These are phyloP conservation scores for Raja brachyura DNA, from an alignment of 2,113 vertebrate species.

Conservation along the genomic window DNA sequence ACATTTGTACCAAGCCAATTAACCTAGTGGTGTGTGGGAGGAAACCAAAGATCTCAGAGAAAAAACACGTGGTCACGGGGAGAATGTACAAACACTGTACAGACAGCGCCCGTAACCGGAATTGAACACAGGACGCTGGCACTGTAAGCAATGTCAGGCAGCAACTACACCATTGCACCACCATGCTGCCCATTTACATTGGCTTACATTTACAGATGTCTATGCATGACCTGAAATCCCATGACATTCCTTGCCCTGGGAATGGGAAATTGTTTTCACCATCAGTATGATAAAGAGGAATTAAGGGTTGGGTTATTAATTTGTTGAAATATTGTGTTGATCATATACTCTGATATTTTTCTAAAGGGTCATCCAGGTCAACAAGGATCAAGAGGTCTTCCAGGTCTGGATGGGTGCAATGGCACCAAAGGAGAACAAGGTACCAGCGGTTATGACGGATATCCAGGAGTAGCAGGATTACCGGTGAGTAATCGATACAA, in stretches of 20 bases:
- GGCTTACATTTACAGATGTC: not conserved
- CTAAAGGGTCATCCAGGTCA: slow-evolving; percentile 87
- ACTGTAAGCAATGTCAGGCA: too few relatives aligned
- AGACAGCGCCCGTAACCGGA: too few relatives aligned
- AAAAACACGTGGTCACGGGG: too few relatives aligned
- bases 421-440: slow-evolving; percentile 80
- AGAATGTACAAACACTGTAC: too few relatives aligned
- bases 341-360: not conserved
- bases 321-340: too few relatives aligned
- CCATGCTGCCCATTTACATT: too few relatives aligned
- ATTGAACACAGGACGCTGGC: too few relatives aligned
- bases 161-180: too few relatives aligned
- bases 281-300: not conserved
- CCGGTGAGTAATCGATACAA: slow-evolving; percentile 56
- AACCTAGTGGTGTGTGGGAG: too few relatives aligned
- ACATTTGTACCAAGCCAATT: too few relatives aligned
- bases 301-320: not conserved
- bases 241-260: not conserved
- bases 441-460: slow-evolving; percentile 52
- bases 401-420: slow-evolving; percentile 86
- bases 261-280: not conserved
- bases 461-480: slow-evolving; percentile 56
- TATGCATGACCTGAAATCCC: not conserved
- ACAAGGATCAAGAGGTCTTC: slow-evolving; percentile 75
- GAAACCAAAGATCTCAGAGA: too few relatives aligned